phyloP scores from a whole-genome alignment of 2,113 vertebrate species.

The Oenanthe melanoleuca region DNA sequence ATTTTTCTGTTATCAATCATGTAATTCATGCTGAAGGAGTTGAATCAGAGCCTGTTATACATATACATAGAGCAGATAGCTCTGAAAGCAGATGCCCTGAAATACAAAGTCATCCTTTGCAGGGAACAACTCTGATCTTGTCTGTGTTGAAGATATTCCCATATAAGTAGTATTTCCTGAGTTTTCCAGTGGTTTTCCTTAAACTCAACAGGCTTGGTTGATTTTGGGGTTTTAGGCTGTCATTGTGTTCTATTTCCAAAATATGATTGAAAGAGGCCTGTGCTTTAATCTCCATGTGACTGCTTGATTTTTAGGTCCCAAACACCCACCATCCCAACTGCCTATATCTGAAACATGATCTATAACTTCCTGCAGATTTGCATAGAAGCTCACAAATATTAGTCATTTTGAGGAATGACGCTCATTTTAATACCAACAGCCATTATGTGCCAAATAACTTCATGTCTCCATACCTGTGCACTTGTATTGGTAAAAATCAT shows the following conservation, averaged over 20 bases:
- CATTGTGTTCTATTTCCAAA: background rate
- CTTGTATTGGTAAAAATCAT: background rate
- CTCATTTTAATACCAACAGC: background rate
- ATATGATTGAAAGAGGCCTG: background rate
- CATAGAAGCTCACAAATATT: background rate
- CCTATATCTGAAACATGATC: background rate
- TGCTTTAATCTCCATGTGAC: slow-evolving; percentile 5
- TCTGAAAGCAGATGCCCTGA: background rate
- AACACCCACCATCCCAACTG: slow-evolving; percentile 11
- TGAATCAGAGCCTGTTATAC: background rate
- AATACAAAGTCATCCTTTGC: background rate
- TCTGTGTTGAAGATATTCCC: background rate
- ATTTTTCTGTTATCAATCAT: background rate
- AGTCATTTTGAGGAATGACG: background rate
- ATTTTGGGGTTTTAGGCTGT: background rate
- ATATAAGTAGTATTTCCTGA: background rate
- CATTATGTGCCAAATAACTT: background rate
- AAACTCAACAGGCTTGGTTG: background rate
- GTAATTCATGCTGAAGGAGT: background rate
- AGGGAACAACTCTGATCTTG: background rate
- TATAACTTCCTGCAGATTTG: background rate
- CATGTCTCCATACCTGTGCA: background rate
- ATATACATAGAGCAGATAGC: background rate
- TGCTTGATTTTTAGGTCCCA: slow-evolving; percentile 33
- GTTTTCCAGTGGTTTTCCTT: background rate